Evolutionary conservation across 2,888 invertebrate species (phyloP).

Genomic region (Chrysolina americana): DNA sequence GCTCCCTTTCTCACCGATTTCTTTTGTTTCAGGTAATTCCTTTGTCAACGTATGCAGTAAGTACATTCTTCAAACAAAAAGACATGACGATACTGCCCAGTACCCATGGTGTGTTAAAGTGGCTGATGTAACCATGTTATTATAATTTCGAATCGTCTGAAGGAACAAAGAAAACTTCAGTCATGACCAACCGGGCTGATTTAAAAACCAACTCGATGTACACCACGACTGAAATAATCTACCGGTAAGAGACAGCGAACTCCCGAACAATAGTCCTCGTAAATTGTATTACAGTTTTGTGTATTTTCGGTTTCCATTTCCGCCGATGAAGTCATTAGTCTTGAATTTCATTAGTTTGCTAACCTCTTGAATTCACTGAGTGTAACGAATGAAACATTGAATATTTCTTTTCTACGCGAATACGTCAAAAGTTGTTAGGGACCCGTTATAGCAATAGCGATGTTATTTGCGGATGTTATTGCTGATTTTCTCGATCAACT

Average conservation of each 20-base stretch:
- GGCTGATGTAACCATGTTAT: not conserved
- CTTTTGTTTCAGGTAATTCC: slow-evolving; percentile 15
- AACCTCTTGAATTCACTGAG: slow-evolving; percentile 14
- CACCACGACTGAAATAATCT: not conserved
- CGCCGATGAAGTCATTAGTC: slow-evolving; percentile 24
- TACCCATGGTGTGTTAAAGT: slow-evolving; percentile 1
- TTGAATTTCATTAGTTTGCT: slow-evolving; percentile 20
- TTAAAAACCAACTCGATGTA: not conserved
- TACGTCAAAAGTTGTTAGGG: not conserved
- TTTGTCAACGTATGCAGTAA: slow-evolving; percentile 6
- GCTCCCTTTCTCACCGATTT: not conserved
- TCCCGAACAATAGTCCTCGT: slow-evolving; percentile 23
- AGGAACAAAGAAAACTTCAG: slow-evolving; percentile 2
- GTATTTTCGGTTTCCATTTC: slow-evolving; percentile 22
- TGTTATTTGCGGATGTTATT: not conserved
- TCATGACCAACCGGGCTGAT: not conserved
- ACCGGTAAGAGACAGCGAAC: slow-evolving; percentile 28
- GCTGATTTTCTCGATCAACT: not conserved
- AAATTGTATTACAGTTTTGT: slow-evolving; percentile 28
- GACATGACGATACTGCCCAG: slow-evolving; percentile 3
- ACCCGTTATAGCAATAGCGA: not conserved
- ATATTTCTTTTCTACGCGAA: not conserved
- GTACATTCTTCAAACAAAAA: not conserved
- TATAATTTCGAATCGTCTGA: not conserved
- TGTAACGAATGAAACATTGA: not conserved